phyloP scores from a whole-genome alignment of 2,113 vertebrate genomes.

The Zingel zingel region DNA sequence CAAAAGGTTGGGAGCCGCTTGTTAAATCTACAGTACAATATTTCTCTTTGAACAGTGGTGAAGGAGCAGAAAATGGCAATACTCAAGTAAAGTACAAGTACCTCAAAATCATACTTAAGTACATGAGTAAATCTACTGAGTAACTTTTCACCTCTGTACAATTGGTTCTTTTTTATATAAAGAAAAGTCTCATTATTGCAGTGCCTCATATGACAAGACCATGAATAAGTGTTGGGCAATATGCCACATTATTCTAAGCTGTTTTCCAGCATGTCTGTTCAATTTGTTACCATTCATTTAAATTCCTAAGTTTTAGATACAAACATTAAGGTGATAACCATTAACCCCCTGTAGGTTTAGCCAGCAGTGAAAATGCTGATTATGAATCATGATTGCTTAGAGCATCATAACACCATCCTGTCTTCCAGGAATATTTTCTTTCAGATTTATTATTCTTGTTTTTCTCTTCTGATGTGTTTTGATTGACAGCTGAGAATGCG shows the following conservation, averaged over 20 bases:
- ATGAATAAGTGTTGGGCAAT: background rate
- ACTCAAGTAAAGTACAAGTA: too few relatives aligned
- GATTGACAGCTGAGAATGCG: constrained; percentile 46
- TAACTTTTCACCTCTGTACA: background rate
- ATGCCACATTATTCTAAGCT: background rate
- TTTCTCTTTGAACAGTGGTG: too few relatives aligned
- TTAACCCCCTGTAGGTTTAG: constrained; percentile 37
- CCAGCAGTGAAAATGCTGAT: constrained; percentile 42
- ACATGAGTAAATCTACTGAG: background rate
- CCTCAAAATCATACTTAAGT: background rate
- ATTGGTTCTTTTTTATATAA: background rate
- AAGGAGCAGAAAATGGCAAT: background rate
- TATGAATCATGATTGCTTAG: constrained; percentile 28
- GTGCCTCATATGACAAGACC: background rate
- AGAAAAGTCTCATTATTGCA: background rate
- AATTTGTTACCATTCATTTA: constrained; percentile 47
- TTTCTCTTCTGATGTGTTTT: constrained; percentile 18
- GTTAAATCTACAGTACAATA: too few relatives aligned
- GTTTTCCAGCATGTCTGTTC: constrained; percentile 37
- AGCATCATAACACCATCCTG: constrained; percentile 7
- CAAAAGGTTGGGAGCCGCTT: too few relatives aligned
- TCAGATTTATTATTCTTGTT: constrained; percentile 30
- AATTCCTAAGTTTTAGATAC: constrained; percentile 25
- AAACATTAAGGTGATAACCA: constrained; percentile 39
- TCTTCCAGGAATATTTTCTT: constrained; percentile 16